Evolutionary conservation across 2,797 vertebrate species (phyloP).

Genomic region (Anomalospiza imberbis): DNA sequence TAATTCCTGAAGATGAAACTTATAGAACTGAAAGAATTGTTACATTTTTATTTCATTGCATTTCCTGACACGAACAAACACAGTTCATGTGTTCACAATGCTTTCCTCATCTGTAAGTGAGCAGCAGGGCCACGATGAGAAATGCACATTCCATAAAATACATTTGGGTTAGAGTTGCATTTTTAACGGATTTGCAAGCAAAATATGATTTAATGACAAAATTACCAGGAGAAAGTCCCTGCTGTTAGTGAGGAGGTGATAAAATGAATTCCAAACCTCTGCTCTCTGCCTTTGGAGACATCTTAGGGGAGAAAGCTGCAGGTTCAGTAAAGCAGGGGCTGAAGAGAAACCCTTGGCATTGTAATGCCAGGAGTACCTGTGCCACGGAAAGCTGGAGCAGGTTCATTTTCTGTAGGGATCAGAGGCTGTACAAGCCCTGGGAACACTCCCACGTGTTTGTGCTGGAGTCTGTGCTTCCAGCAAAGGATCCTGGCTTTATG

Average conservation of each 20-base stretch:
- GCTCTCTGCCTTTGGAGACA: not conserved
- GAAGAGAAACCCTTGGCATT: rapidly evolving
- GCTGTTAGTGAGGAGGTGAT: rapidly evolving
- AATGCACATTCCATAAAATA: not conserved
- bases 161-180: not conserved
- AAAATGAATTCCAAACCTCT: not conserved
- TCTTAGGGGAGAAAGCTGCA: not conserved
- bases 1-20: constrained; percentile 39
- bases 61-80: constrained; percentile 23
- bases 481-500: not conserved
- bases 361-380: not conserved
- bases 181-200: not conserved
- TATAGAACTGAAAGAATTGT: not conserved
- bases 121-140: not conserved
- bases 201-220: not conserved
- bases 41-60: constrained; percentile 10
- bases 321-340: not conserved
- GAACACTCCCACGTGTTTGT: not conserved
- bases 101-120: not conserved
- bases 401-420: not conserved
- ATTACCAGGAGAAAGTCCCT: not conserved
- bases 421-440: rapidly evolving
- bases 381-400: not conserved
- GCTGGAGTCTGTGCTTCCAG: not conserved
- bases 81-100: not conserved